Base-by-base conservation (phyloP, 2,888 invertebrate species). In the Campoplex capitator region DNA sequence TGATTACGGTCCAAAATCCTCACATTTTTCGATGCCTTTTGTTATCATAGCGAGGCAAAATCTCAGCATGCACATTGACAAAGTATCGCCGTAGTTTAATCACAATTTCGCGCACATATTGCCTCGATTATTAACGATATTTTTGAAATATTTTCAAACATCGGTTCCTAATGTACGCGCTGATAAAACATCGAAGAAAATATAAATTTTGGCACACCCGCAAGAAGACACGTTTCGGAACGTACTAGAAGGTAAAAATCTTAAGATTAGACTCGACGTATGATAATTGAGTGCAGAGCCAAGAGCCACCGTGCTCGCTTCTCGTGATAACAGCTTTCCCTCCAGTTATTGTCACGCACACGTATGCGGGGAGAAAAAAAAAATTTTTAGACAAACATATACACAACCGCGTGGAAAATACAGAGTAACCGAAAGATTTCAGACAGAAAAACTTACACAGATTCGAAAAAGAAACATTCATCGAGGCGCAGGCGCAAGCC, bases 321-420 rank as follows among this genome's bases (percentile, higher is more conserved):
- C 89, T 90, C 90, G 90, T 92, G 92, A 92, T 92, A 92, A 93
- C 92, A 91, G 90, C 90, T 92, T 92, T 84, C 78, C 81, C 92
- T 91, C 91, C 89, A 89, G 89, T 92, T 92, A n/a, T 90, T 88
- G 88, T 91, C 88, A 77, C 77, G 71, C 35, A 48, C 58, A 32
- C 67, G 38, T 54, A 65, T 48, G 28, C 42, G 42, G 42, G 13
- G 28, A 73, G 18, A 54, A 35, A 32, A 73, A 73, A 54, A 42
- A 32, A 23, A 23, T 23, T 23, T 51, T 13, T 38, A 58, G n/a
- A 23, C 74, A 88, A 67, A 73, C 70, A 81, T 58, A 81, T 58
- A 56, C 71, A 38, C 48, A 73, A 7, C 8, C 70, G 45, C 51
- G 0, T 18, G 18, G 4, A 51, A 51, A 51, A 51, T 2, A 51